Conservation (phyloP, 2,797 vertebrate species). For the Agapornis canus region DNA sequence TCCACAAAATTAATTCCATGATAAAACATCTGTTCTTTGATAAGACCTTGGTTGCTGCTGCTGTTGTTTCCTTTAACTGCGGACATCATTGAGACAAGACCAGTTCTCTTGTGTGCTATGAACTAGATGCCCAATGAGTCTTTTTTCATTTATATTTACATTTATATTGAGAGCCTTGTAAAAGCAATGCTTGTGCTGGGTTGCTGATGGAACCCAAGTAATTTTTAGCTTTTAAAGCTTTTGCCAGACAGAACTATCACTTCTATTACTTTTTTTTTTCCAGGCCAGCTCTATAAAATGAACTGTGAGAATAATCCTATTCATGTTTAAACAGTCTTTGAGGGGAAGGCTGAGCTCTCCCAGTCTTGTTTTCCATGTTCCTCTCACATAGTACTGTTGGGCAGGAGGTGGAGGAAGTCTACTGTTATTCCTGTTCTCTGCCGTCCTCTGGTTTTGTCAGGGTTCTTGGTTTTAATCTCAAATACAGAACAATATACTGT, state of each 20-base stretch:
- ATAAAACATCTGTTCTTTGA: not conserved
- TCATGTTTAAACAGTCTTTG: not conserved
- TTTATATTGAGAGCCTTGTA: not conserved
- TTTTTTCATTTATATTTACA: not conserved
- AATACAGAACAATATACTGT: not conserved
- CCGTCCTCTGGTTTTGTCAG: not conserved
- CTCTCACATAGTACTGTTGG: not conserved
- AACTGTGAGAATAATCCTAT: not conserved
- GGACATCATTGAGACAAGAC: not conserved
- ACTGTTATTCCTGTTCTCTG: not conserved
- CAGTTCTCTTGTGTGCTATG: not conserved
- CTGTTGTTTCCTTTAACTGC: not conserved
- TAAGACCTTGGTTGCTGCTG: not conserved
- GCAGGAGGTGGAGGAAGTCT: not conserved
- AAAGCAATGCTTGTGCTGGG: not conserved
- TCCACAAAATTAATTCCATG: slow-evolving; percentile 40
- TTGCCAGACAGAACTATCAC: not conserved
- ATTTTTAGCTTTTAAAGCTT: slow-evolving; percentile 10
- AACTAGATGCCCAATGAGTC: not conserved
- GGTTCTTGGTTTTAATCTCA: slow-evolving; percentile 37
- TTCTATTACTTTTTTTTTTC: not conserved
- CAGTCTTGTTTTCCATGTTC: not conserved
- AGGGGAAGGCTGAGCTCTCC: not conserved
- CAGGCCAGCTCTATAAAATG: not conserved
- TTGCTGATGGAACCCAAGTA: not conserved